Evolutionary conservation across 30 jellyfish, hydroid and myxozoan genomes (phyloP), one percentile per base, ranked within the genome.

Genomic region (Turritopsis dohrnii): DNA sequence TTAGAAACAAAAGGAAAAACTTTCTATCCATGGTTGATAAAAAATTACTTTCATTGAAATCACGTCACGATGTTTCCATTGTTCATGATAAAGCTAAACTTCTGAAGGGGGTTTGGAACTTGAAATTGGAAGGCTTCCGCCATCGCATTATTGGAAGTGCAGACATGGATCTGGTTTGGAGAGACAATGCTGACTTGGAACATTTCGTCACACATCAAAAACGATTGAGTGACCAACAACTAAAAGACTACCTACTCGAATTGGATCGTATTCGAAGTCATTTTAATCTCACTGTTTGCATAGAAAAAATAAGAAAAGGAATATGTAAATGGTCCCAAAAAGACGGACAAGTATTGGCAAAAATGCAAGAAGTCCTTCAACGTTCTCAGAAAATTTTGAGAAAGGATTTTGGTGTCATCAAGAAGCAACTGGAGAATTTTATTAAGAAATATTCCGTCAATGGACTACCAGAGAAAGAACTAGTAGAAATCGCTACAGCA

Each of bases 401-500:
- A 69, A 69, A 8, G 30, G 19, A 1, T 16, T n/a, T 69, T 69
- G 30, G 19, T 9, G 22, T 7, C 22, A 7, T 7, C 30, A 69
- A 69, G 19, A 21, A 23, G 22, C 16, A 27, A n/a, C 17, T 69
- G 28, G 22, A 69, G 28, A 27, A 69, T n/a, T n/a, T 69, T 27
- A 19, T 7, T 16, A 19, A 27, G 30, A 19, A 27, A 69, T 69
- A n/a, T 69, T 23, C 28, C 9, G 28, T 69, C 9, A 27, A 69
- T 17, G 77, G 77, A 23, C 19, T 69, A 27, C 17, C 77, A n/a
- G 96, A 88, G 81, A 83, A 83, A 73, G 72, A 80, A 21, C 69
- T 53, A 86, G 65, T 88, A n/a, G 30, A n/a, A 27, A 69, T 69
- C 30, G 81, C 75, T 1, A 71, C 29, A 76, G 92, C 96, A 23